Base-by-base conservation (phyloP, 1,140 invertebrate genomes). In the Helicoverpa zea region DNA sequence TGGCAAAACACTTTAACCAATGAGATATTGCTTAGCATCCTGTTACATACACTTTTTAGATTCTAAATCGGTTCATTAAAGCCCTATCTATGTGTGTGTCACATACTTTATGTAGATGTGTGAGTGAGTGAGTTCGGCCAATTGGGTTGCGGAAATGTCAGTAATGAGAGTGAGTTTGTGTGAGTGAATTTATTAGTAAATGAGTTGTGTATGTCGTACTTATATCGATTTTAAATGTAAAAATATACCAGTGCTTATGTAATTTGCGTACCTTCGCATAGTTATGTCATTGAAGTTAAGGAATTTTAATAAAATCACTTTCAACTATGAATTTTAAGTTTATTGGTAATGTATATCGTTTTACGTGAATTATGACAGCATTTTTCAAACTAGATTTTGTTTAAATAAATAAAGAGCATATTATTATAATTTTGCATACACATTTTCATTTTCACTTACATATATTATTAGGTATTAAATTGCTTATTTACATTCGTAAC, bases 61-160 rank as follows among this genome's bases (percentile, higher is more conserved):
- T 78, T 81, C 66, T 81, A 81, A 81, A 81, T 81, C 76, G 80
- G 23, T 81, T 81, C 78, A 81, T 80, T 80, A 74, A 74, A 74
- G n/a, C 12, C 23, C 12, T 47, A 59, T 9, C 16, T 74, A 47
- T 43, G 5, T 74, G 14, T 74, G 51, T 74, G 13, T 10, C 10
- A 49, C 43, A 64, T 16, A 47, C 63, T 16, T 68, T 72, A 72
- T 72, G 49, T 72, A 16, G 13, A 3, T 30, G 51, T 72, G 12
- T 29, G 66, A 0, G 49, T 54, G 3, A 1, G 18, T 61, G 23
- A 29, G 29, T 54, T 5, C 29, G 10, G 23, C 47, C 51, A 52
- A 52, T 72, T 29, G 23, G 14, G n/a, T 72, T 49, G 35, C 61
- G 61, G 4, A 35, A 64, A 35, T 64, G 43, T 18, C 49, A 68